Percentiles rank a stretch among this genome's conserved stretches.
phyloP scores from a whole-genome alignment of 2,113 vertebrate genomes.

The Pterocles orientalis region DNA sequence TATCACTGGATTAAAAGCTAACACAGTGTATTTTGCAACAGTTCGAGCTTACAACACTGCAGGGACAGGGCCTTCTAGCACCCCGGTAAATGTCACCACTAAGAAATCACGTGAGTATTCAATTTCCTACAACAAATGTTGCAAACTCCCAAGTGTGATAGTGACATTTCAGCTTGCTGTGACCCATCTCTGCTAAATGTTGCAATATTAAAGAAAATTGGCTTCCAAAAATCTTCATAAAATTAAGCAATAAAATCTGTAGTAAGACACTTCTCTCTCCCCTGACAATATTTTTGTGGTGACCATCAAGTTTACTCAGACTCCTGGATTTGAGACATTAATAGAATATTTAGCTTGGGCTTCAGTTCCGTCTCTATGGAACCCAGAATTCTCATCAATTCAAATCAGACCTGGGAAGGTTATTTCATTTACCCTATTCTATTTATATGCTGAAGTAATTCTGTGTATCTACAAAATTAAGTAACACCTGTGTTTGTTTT shows the following conservation, averaged over 20 bases:
- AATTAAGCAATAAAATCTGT: not conserved
- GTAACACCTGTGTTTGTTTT: not conserved
- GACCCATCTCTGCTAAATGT: not conserved
- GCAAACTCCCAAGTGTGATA: not conserved
- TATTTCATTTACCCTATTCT: not conserved
- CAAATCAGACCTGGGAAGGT: not conserved
- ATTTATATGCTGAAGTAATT: not conserved
- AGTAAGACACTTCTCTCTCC: not conserved
- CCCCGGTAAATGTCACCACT: constrained; percentile 84
- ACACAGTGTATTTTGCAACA: constrained; percentile 84
- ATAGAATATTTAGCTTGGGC: not conserved
- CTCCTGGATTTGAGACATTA: not conserved
- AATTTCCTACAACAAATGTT: fast-evolving
- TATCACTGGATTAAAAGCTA: constrained; percentile 85
- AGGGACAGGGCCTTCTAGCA: constrained; percentile 85
- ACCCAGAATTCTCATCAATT: not conserved
- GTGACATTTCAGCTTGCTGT: not conserved
- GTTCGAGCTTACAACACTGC: constrained; percentile 90
- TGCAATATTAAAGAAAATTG: not conserved
- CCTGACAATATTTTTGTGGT: not conserved
- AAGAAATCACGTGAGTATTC: constrained; percentile 89
- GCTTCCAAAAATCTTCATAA: not conserved
- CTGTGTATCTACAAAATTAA: not conserved
- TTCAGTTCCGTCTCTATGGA: not conserved
- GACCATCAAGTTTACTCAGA: not conserved